These are phyloP conservation scores for Ischnus inquisitorius DNA, from an alignment of 2,888 invertebrate genomes.

Conservation along the genomic window DNA sequence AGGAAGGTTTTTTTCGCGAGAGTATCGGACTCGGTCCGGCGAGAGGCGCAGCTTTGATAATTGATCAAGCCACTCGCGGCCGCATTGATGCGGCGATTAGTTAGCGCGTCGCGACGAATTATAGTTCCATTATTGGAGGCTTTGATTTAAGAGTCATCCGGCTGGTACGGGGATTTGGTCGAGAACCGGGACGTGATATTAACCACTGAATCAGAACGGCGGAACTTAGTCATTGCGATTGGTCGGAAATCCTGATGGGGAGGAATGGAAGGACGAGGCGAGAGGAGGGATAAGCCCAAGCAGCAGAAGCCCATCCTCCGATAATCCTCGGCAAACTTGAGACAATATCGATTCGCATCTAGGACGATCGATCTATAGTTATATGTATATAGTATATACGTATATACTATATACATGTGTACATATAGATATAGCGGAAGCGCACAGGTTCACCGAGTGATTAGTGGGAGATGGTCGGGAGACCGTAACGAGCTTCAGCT, in stretches of 20 bases:
- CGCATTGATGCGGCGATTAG: conserved; percentile 1
- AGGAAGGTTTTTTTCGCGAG: neutral
- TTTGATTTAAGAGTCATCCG: conserved; percentile 54
- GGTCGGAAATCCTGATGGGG: conserved; percentile 60
- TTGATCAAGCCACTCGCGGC: neutral
- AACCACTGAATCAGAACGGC: conserved; percentile 63
- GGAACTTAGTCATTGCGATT: conserved; percentile 69
- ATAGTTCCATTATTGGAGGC: conserved; percentile 45
- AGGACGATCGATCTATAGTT: conserved; percentile 66
- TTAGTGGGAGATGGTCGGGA: conserved; percentile 67
- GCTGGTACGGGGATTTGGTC: conserved; percentile 43
- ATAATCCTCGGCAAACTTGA: conserved; percentile 69
- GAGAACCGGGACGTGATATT: conserved; percentile 44
- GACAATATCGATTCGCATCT: conserved; percentile 69
- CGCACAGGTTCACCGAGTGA: conserved; percentile 61
- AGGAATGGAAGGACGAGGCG: too few species aligned
- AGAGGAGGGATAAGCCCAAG: conserved; percentile 51
- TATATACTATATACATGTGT: too few species aligned
- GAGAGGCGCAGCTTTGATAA: neutral
- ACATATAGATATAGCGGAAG: conserved; percentile 16
- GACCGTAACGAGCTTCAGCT: conserved; percentile 71
- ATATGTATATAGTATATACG: conserved; percentile 31
- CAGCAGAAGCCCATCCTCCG: conserved; percentile 33
- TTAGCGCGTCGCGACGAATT: neutral
- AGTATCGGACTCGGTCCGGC: neutral